Conservation (phyloP, 2,888 invertebrate genomes). For the Drosophila niveifrons region DNA sequence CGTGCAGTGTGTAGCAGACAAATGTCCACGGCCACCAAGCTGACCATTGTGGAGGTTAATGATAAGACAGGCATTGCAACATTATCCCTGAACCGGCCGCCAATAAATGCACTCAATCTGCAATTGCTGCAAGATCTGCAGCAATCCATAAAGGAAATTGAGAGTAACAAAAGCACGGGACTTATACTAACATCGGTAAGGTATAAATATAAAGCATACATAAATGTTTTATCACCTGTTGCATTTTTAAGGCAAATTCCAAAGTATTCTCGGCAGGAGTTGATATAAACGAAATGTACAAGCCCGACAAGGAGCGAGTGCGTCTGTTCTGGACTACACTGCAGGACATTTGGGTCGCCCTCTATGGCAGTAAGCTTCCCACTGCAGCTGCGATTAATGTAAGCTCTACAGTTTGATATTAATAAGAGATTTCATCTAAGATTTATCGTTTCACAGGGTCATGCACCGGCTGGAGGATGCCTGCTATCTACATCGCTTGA, state of each 20-base stretch:
- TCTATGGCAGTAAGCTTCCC: conserved; percentile 90
- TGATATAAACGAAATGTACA: conserved; percentile 95
- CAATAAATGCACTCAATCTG: conserved; percentile 93
- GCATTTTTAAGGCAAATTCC: conserved; percentile 45
- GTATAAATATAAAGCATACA: neutral
- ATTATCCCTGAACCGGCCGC: conserved; percentile 90
- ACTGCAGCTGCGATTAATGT: conserved; percentile 95
- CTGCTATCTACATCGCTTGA: conserved; percentile 92
- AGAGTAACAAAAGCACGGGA: conserved; percentile 88
- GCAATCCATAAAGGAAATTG: conserved; percentile 88
- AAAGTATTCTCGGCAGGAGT: conserved; percentile 92
- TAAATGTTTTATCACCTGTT: neutral
- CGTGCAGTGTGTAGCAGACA: conserved; percentile 24
- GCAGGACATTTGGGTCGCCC: conserved; percentile 92
- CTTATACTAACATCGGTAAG: conserved; percentile 92
- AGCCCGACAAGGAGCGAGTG: conserved; percentile 89
- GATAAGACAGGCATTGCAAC: conserved; percentile 90
- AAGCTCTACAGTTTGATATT: conserved; percentile 48
- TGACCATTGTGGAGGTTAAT: conserved; percentile 84
- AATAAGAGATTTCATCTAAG: neutral
- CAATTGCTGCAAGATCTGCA: conserved; percentile 90
- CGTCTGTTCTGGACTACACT: conserved; percentile 91
- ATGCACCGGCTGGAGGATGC: conserved; percentile 94
- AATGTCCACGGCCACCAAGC: conserved; percentile 12
- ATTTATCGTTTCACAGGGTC: conserved; percentile 87